Percentiles rank a stretch among this genome's conserved stretches.
Conservation (phyloP, 2,797 vertebrate genomes). For the Falco columbarius region DNA sequence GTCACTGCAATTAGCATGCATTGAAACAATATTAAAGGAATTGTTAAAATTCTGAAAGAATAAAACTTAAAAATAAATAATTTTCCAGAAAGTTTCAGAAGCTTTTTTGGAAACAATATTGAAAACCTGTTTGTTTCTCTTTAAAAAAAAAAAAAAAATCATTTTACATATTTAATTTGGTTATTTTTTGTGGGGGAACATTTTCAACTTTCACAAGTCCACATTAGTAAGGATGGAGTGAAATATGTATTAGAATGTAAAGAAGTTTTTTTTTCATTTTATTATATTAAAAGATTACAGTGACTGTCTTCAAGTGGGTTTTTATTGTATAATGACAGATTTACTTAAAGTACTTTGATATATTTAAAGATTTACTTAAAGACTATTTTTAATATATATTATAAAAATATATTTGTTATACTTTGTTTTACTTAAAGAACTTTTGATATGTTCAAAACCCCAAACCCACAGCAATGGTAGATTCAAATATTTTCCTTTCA, state of each 20-base stretch:
- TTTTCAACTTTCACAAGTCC: neutral
- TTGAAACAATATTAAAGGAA: neutral
- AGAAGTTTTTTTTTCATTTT: neutral
- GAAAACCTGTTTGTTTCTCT: neutral
- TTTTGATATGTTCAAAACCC: accelerated
- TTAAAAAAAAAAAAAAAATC: too few relatives aligned
- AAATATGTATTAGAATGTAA: neutral
- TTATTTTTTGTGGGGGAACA: neutral
- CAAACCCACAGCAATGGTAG: neutral
- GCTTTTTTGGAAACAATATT: neutral
- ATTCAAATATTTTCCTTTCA: neutral
- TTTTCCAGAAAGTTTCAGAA: neutral
- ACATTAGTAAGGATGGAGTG: neutral
- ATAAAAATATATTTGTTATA: too few relatives aligned
- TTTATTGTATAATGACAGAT: neutral
- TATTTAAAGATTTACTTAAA: too few relatives aligned
- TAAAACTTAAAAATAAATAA: neutral
- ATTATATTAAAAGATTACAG: neutral
- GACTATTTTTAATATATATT: too few relatives aligned
- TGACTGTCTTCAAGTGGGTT: neutral
- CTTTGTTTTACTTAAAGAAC: neutral
- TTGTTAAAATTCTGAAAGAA: neutral
- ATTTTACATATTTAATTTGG: neutral
- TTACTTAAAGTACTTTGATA: neutral
- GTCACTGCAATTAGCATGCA: neutral